Evolutionary conservation across 1,140 invertebrate genomes (phyloP).

Genomic region (Holcopasites calliopsidis): DNA sequence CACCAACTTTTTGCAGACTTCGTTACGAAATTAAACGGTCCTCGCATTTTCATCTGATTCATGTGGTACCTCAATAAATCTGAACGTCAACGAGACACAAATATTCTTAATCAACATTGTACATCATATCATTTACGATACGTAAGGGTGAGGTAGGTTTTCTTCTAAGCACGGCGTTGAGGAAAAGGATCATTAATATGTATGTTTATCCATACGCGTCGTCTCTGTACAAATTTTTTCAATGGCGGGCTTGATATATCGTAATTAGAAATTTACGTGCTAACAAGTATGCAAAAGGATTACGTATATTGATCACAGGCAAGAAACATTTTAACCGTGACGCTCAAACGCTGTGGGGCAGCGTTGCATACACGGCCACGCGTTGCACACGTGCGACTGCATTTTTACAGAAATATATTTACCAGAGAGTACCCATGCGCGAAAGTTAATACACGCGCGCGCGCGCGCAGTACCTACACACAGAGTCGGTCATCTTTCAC

Average conservation of each 20-base stretch:
- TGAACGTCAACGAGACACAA: not conserved
- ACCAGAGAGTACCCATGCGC: constrained; percentile 24
- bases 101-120: no score
- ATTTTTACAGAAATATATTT: constrained; percentile 25
- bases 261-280: no score
- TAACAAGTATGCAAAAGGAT: not conserved
- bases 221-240: no score
- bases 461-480: constrained; percentile 9
- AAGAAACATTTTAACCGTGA: not conserved
- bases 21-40: no score
- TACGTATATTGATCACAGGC: not conserved
- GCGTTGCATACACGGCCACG: not conserved
- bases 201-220: no score
- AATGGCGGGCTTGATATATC: no score
- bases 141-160: not conserved
- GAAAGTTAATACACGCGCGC: not conserved
- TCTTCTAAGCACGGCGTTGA: not conserved
- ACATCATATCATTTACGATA: no score
- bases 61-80: constrained; percentile 38
- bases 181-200: no score
- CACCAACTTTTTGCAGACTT: no score
- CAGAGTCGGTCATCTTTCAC: not conserved
- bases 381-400: constrained; percentile 18
- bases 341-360: not conserved
- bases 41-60: no score